Conservation (phyloP, 2,888 invertebrate species). For the Athalia circularis region DNA sequence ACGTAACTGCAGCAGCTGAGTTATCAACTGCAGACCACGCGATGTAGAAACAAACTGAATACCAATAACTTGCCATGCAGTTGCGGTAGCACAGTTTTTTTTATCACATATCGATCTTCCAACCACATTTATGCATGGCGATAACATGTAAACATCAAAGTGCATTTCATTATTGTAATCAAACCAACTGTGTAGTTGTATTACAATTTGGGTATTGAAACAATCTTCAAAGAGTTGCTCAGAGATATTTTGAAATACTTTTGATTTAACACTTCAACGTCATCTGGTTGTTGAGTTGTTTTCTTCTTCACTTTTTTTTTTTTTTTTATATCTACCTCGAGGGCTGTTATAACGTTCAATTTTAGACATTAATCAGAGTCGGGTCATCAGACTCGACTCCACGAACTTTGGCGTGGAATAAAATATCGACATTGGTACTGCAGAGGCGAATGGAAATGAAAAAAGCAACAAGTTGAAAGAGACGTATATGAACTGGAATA, state of each 20-base stretch:
- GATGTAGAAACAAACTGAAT: neutral
- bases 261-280: neutral
- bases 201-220: too few relatives aligned
- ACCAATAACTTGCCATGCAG: neutral
- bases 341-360: constrained; percentile 8
- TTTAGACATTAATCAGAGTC: neutral
- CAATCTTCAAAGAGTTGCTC: too few relatives aligned
- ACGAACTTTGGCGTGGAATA: neutral
- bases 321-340: neutral
- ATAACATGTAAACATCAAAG: too few relatives aligned
- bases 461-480: neutral
- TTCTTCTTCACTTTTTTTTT: too few relatives aligned
- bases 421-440: neutral
- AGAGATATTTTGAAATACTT: too few relatives aligned
- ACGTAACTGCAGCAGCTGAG: neutral
- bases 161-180: too few relatives aligned
- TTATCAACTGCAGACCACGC: neutral
- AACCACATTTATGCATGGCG: too few relatives aligned
- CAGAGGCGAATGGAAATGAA: neutral
- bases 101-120: too few relatives aligned
- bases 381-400: neutral
- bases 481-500: neutral
- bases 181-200: too few relatives aligned
- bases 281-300: too few relatives aligned
- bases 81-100: neutral